These are phyloP conservation scores for Myathropa florea DNA, from an alignment of 2,888 invertebrate species.

Conservation along the genomic window DNA sequence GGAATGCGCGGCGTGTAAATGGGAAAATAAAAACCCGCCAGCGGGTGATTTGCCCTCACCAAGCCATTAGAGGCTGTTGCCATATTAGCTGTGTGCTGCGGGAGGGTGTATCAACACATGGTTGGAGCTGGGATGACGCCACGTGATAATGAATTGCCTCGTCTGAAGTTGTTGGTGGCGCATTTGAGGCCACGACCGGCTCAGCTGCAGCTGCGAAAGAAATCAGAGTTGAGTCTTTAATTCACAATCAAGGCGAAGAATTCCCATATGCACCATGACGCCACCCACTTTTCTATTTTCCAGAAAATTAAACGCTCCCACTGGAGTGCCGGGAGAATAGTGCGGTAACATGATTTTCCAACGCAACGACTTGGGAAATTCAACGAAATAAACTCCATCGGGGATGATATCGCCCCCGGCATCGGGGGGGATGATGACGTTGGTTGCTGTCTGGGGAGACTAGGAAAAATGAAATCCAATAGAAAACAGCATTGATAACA, in stretches of 20 bases:
- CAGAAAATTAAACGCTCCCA: constrained; percentile 45
- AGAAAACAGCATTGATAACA: constrained; percentile 16
- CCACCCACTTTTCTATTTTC: constrained; percentile 27
- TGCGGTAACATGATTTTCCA: constrained; percentile 31
- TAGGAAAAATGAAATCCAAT: constrained; percentile 19
- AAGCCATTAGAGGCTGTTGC: constrained; percentile 36
- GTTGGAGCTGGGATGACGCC: not conserved
- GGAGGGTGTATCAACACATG: constrained; percentile 42
- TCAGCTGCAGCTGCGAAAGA: constrained; percentile 47
- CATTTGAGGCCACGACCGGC: constrained; percentile 40
- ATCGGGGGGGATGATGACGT: not conserved
- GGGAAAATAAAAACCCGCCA: constrained; percentile 60
- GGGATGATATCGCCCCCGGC: not conserved
- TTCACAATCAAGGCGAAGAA: constrained; percentile 75
- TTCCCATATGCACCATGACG: constrained; percentile 12
- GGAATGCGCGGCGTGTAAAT: constrained; percentile 31
- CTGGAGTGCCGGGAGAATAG: not conserved
- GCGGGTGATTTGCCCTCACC: constrained; percentile 16
- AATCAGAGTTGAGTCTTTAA: constrained; percentile 76
- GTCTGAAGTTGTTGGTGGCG: not conserved
- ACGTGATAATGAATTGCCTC: constrained; percentile 34
- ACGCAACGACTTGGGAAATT: constrained; percentile 40
- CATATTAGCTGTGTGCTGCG: constrained; percentile 48
- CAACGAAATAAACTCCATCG: constrained; percentile 5
- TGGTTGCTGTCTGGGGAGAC: not conserved